Conservation (phyloP, 2,888 invertebrate species). For the Ennomos quercinarius region DNA sequence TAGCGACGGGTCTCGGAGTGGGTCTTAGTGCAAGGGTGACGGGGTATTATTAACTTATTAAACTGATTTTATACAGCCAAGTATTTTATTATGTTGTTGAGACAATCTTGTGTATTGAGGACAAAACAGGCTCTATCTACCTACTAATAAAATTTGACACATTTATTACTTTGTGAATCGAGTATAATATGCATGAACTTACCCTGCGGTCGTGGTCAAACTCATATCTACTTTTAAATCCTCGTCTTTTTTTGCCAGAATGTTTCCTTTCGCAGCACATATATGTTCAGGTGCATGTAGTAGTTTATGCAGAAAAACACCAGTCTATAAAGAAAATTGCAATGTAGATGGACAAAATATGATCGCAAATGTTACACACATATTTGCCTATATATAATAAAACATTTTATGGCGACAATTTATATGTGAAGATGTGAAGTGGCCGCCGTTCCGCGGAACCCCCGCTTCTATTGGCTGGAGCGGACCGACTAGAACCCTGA, state of each 20-base stretch:
- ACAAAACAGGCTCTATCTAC: slow-evolving; percentile 2
- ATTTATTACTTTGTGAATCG: background rate
- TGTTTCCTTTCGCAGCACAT: too few relatives aligned
- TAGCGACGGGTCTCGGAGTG: slow-evolving; percentile 42
- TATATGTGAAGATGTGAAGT: slow-evolving; percentile 37
- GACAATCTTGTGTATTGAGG: slow-evolving; percentile 2
- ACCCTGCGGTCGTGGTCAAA: too few relatives aligned
- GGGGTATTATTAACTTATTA: slow-evolving; percentile 44
- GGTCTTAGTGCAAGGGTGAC: slow-evolving; percentile 42
- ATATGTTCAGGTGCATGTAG: too few relatives aligned
- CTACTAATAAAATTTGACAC: background rate
- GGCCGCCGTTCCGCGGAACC: slow-evolving; percentile 32
- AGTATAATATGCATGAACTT: too few relatives aligned
- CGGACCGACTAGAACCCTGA: slow-evolving; percentile 49
- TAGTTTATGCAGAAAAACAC: too few relatives aligned
- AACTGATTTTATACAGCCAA: slow-evolving; percentile 18
- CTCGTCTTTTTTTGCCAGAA: too few relatives aligned
- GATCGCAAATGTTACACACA: slow-evolving; percentile 4
- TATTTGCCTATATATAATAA: slow-evolving; percentile 10
- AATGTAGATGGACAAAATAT: background rate
- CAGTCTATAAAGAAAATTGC: background rate
- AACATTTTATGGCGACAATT: slow-evolving; percentile 35
- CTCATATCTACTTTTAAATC: too few relatives aligned
- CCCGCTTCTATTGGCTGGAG: slow-evolving; percentile 44
- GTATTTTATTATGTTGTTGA: slow-evolving; percentile 25